Evolutionary conservation across 2,113 vertebrate species (phyloP).

Genomic region (Lampris megalopsis): DNA sequence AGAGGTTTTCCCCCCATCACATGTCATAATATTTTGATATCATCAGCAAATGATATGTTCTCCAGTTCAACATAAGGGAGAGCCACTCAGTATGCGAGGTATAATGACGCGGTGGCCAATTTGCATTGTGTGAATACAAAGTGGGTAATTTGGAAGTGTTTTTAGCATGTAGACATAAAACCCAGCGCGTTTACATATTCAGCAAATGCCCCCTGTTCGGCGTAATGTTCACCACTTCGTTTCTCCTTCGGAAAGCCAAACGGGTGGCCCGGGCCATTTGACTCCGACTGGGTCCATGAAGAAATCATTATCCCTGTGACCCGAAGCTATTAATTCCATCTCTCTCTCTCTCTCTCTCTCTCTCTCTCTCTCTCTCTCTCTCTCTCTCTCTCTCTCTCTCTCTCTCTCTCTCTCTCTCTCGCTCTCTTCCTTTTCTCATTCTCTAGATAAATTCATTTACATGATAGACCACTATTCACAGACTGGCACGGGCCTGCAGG

Average conservation of each 20-base stretch:
- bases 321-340: conserved; percentile 80
- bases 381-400: background rate
- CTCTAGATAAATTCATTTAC: conserved; percentile 80
- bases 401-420: conserved; percentile 40
- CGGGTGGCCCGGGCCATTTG: conserved; percentile 71
- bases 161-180: conserved; percentile 72
- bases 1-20: background rate
- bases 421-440: conserved; percentile 74
- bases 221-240: conserved; percentile 73
- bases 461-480: conserved; percentile 78
- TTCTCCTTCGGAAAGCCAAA: conserved; percentile 49
- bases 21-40: conserved; percentile 65
- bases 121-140: conserved; percentile 81
- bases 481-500: conserved; percentile 73
- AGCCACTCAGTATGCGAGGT: conserved; percentile 68
- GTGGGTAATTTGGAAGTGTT: conserved; percentile 80
- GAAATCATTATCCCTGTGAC: conserved; percentile 82
- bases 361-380: conserved; percentile 4
- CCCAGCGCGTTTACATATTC: conserved; percentile 77
- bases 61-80: conserved; percentile 67
- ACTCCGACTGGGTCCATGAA: conserved; percentile 80
- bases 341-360: conserved; percentile 51
- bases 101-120: conserved; percentile 72
- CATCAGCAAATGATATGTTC: conserved; percentile 67
- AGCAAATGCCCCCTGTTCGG: conserved; percentile 66